Base-by-base conservation (phyloP, 2,797 vertebrate genomes). In the Chaunax sp. region DNA sequence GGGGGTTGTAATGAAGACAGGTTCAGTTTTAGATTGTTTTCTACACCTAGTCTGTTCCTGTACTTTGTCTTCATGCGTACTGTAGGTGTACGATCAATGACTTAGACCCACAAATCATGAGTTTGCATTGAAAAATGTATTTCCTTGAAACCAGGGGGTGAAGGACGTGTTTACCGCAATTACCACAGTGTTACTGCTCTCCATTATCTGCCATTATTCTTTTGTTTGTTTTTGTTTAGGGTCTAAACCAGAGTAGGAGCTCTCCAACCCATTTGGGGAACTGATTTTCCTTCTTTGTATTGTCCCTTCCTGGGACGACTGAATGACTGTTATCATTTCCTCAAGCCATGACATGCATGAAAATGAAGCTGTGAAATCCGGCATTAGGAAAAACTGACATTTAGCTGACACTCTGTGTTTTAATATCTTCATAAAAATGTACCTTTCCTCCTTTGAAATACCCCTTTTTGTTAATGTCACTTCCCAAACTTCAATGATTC, bases 321-420 rank as follows among this genome's bases (percentile, higher is more conserved):
- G 2, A 53, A 16, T 16, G 22, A n/a, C 25, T 49, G 23, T 59
- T 78, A 56, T 74, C 25, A 28, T 57, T 43, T 33, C 49, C 41
- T 57, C 45, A 58, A 46, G 19, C 28, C 14, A 22, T 22, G 7
- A 10, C 38, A 63, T 20, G 18, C 14, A 33, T 64, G 38, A 11
- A 61, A 47, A 10, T 46, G n/a, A 69, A 64, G 50, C 51, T 58
- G 1, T 61, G 33, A 77, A 59, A 28, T 44, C 4, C 19, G 1
- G 35, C 25, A 15, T 66, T 55, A 18, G 23, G 38, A 38, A 41
- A 16, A 10, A 44, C 25, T 67, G 63, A 76, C 65, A 74, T 76
- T 71, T 46, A 52, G 22, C 43, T 47, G 56, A 76, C 69, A 64
- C 46, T 46, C 8, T 49, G 18, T 3, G 23, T 30, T 19, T 57